A percentile compares a stretch with the other conserved stretches of the same genome.
Conservation (phyloP, 1,140 invertebrate genomes). For the Oscheius sp. region DNA sequence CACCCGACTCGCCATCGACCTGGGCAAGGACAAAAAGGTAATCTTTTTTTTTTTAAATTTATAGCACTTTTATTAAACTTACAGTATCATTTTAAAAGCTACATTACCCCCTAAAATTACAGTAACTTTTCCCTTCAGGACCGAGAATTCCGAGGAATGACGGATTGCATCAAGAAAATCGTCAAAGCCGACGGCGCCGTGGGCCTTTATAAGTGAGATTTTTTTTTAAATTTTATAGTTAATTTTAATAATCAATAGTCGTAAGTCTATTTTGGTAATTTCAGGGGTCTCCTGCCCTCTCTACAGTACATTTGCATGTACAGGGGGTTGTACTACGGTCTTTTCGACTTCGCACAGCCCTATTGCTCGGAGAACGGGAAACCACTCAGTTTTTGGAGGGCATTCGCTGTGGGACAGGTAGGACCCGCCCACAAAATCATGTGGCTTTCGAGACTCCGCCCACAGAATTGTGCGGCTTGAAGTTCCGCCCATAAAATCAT, state of each 20-base stretch:
- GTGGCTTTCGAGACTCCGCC: background rate
- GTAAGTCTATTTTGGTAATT: constrained; percentile 20
- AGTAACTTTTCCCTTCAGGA: constrained; percentile 11
- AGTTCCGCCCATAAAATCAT: too few species aligned
- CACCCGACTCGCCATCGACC: constrained; percentile 72
- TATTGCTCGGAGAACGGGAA: constrained; percentile 31
- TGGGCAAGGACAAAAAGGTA: constrained; percentile 51
- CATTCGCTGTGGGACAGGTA: constrained; percentile 36
- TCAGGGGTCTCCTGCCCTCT: constrained; percentile 61
- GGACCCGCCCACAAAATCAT: too few species aligned
- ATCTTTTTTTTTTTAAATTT: background rate
- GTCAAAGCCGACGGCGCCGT: constrained; percentile 48
- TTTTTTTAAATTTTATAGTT: background rate
- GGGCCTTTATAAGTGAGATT: constrained; percentile 47
- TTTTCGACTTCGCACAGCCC: constrained; percentile 60
- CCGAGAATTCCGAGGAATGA: constrained; percentile 64
- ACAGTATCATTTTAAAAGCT: background rate
- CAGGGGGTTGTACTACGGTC: constrained; percentile 61
- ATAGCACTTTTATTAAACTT: background rate
- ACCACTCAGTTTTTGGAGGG: constrained; percentile 25
- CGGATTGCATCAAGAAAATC: constrained; percentile 56
- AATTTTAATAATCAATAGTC: constrained; percentile 3
- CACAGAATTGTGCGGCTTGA: too few species aligned
- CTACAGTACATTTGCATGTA: constrained; percentile 62
- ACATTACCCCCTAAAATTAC: background rate